Evolutionary conservation across 2,888 invertebrate species (phyloP).

Genomic region (Eudemis profundana): DNA sequence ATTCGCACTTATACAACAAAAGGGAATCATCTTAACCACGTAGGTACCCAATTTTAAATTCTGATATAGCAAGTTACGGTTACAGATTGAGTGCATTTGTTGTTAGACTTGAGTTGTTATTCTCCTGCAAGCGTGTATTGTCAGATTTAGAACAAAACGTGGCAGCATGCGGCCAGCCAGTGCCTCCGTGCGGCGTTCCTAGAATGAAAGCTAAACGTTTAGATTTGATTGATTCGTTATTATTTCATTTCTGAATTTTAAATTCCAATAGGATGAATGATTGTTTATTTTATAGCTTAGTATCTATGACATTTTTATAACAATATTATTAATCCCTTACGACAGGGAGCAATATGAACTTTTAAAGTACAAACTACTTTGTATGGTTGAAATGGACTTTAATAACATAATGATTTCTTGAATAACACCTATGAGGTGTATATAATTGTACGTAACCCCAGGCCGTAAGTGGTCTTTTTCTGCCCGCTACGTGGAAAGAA

Average conservation of each 20-base stretch:
- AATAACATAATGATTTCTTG: too few relatives aligned
- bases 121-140: slow-evolving; percentile 55
- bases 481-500: too few relatives aligned
- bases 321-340: too few relatives aligned
- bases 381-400: too few relatives aligned
- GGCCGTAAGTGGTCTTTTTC: too few relatives aligned
- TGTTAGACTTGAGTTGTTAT: neutral
- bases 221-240: slow-evolving; percentile 35
- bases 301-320: neutral
- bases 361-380: too few relatives aligned
- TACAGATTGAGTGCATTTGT: neutral
- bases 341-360: too few relatives aligned
- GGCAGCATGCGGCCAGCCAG: slow-evolving; percentile 50
- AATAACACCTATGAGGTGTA: too few relatives aligned
- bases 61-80: neutral
- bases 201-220: slow-evolving; percentile 58
- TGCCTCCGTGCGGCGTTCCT: slow-evolving; percentile 54
- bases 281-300: neutral
- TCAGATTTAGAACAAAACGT: slow-evolving; percentile 65
- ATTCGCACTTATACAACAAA: slow-evolving; percentile 7
- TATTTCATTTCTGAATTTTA: slow-evolving; percentile 10
- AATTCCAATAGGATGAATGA: neutral
- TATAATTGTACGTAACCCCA: too few relatives aligned
- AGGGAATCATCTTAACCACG: neutral
- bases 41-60: slow-evolving; percentile 5